phyloP scores from a whole-genome alignment of 2,113 vertebrate genomes.

The Cisticola juncidis region DNA sequence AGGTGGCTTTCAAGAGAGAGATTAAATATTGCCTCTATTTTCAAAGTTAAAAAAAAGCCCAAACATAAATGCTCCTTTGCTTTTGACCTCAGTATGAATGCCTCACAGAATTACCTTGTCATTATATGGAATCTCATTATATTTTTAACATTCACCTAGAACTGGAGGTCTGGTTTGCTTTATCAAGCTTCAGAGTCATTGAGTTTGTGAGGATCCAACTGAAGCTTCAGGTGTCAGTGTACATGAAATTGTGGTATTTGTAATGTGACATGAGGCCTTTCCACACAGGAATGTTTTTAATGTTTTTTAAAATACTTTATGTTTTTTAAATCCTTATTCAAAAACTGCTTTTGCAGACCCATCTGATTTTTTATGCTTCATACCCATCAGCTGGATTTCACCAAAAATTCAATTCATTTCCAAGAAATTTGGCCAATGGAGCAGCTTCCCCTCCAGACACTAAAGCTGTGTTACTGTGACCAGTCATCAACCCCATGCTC shows the following conservation, averaged over 20 bases:
- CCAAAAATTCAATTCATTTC: neutral
- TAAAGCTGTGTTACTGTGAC: neutral
- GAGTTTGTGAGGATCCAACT: conserved; percentile 27
- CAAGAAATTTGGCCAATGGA: neutral
- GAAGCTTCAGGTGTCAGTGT: neutral
- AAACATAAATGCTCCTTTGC: neutral
- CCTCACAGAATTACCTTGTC: neutral
- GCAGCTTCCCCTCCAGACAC: neutral
- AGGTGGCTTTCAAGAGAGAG: neutral
- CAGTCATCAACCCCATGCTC: fast-evolving
- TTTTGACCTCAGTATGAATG: neutral
- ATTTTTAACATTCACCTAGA: neutral
- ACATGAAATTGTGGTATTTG: conserved; percentile 2
- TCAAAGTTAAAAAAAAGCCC: neutral
- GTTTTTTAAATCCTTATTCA: neutral
- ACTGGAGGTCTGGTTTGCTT: neutral
- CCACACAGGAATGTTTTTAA: conserved; percentile 31
- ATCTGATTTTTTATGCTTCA: neutral
- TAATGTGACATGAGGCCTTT: neutral
- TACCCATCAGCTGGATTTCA: neutral
- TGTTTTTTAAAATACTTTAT: neutral
- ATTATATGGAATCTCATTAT: neutral
- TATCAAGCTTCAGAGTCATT: neutral
- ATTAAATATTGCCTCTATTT: neutral
- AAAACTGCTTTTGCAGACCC: neutral